phyloP scores from a whole-genome alignment of 2,113 vertebrate genomes.

The Dolichotis patagonum region DNA sequence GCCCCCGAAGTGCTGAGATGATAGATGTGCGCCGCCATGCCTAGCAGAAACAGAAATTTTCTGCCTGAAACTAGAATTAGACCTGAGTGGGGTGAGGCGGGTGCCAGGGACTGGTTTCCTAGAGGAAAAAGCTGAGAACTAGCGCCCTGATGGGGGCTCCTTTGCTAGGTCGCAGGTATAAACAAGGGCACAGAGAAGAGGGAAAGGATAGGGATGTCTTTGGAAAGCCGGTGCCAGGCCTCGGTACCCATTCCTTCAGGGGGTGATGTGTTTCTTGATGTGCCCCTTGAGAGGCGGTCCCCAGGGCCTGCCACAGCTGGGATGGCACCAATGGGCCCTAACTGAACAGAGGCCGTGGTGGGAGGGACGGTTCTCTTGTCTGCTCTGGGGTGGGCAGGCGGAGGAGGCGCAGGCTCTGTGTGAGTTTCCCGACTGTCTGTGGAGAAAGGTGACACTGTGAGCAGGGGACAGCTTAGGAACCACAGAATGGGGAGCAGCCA shows the following conservation, averaged over 20 bases:
- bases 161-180: not conserved
- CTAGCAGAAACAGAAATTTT: not conserved
- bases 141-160: not conserved
- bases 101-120: not conserved
- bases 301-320: not conserved
- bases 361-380: too few species aligned
- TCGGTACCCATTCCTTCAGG: not conserved
- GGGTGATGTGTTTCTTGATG: not conserved
- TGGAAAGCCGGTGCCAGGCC: not conserved
- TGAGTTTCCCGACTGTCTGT: not conserved
- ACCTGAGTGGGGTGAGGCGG: not conserved
- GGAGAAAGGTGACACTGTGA: not conserved
- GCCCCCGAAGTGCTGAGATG: not conserved
- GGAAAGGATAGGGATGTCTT: not conserved
- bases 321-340: not conserved
- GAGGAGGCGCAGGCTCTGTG: too few species aligned
- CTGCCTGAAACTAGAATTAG: fast-evolving
- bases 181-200: not conserved
- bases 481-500: not conserved
- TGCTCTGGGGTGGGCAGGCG: not conserved
- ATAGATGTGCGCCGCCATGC: not conserved
- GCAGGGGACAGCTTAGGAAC: not conserved
- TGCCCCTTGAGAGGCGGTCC: not conserved
- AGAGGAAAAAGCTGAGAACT: not conserved
- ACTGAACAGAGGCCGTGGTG: too few species aligned